phyloP scores from a whole-genome alignment of 2,797 vertebrate species.

The Borostomias antarcticus region DNA sequence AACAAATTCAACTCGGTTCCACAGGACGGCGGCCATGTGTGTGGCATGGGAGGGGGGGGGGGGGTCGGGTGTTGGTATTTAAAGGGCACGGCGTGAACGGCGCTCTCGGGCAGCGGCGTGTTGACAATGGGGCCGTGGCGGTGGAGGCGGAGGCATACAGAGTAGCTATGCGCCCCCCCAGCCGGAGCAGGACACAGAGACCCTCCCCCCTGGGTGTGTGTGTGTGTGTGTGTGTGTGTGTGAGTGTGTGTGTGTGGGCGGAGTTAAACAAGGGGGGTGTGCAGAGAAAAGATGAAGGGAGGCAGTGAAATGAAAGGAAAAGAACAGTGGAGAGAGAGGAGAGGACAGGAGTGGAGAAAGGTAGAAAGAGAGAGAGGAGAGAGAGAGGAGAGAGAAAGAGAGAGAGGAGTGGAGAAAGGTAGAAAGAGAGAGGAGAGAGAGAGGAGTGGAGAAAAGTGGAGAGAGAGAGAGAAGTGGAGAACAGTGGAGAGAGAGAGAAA shows the following conservation, averaged over 20 bases:
- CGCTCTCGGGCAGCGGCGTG: not conserved
- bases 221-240: not conserved
- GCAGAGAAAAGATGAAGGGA: not conserved
- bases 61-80: conserved; percentile 10
- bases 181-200: not conserved
- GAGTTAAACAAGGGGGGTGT: no score
- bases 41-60: not conserved
- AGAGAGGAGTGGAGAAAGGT: not conserved
- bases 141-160: not conserved
- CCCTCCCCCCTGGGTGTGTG: not conserved
- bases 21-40: no score
- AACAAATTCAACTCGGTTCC: no score
- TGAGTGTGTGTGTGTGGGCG: no score
- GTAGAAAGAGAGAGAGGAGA: not conserved
- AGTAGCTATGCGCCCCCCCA: not conserved
- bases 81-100: not conserved
- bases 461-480: not conserved
- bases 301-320: no score
- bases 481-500: not conserved
- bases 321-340: not conserved
- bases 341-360: not conserved
- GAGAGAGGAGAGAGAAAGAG: not conserved
- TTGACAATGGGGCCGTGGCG: not conserved
- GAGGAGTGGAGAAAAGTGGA: not conserved
- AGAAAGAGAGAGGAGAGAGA: not conserved